Evolutionary conservation across 2,113 vertebrate genomes (phyloP).

Genomic region (Paramisgurnus dabryanus): DNA sequence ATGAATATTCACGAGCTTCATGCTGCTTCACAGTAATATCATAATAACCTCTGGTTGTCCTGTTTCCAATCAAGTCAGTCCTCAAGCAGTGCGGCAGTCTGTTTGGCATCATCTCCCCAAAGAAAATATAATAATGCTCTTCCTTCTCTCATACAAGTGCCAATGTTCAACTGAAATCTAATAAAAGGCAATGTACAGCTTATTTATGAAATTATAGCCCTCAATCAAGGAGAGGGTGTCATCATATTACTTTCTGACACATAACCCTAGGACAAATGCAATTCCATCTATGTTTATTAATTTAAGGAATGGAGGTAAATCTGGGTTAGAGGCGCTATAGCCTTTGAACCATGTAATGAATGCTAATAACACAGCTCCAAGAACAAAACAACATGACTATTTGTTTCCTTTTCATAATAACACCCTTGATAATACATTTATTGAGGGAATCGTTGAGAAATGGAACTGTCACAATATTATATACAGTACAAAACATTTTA

Average conservation of each 20-base stretch:
- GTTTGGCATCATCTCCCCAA: slow-evolving; percentile 35
- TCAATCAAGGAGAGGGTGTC: neutral
- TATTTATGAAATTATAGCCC: slow-evolving; percentile 33
- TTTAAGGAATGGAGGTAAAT: slow-evolving; percentile 22
- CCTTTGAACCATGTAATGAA: slow-evolving; percentile 12
- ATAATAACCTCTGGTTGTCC: slow-evolving; percentile 43
- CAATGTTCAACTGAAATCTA: slow-evolving; percentile 26
- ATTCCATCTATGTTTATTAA: neutral
- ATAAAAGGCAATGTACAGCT: slow-evolving; percentile 8
- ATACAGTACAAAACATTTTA: neutral
- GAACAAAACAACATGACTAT: neutral
- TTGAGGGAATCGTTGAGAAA: neutral
- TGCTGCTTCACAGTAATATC: slow-evolving; percentile 35
- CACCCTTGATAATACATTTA: neutral
- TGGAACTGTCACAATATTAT: neutral
- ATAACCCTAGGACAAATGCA: slow-evolving; percentile 21
- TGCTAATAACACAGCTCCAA: neutral
- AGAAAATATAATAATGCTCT: slow-evolving; percentile 48
- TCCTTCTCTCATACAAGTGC: neutral
- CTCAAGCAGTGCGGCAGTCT: slow-evolving; percentile 38
- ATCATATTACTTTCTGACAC: slow-evolving; percentile 15
- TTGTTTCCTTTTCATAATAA: neutral
- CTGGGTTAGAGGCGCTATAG: neutral
- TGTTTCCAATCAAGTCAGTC: slow-evolving; percentile 43
- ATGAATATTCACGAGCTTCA: slow-evolving; percentile 49